phyloP scores from a whole-genome alignment of 2,797 vertebrate genomes.

The Dromococcyx pavoninus region DNA sequence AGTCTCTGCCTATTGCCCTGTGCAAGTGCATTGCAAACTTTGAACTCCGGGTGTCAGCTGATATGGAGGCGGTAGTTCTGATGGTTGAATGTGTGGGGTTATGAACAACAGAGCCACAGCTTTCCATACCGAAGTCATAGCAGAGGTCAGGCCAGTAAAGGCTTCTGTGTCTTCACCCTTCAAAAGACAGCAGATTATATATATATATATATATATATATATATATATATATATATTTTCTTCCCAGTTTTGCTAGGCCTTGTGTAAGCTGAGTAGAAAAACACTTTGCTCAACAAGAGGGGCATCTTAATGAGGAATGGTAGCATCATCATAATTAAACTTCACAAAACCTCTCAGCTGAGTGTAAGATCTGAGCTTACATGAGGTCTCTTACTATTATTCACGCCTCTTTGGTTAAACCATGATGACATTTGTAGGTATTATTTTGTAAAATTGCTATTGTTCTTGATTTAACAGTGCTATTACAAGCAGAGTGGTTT shows the following conservation, averaged over 20 bases:
- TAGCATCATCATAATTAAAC: constrained; percentile 16
- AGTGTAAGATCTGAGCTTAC: not conserved
- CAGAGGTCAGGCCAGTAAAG: not conserved
- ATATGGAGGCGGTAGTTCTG: rapidly evolving
- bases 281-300: not conserved
- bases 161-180: not conserved
- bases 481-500: not conserved
- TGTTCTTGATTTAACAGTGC: constrained; percentile 11
- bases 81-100: not conserved
- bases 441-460: constrained; percentile 45
- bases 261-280: not conserved
- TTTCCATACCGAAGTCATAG: not conserved
- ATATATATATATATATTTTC: not conserved
- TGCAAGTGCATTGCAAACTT: not conserved
- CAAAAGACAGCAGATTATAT: not conserved
- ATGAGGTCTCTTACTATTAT: constrained; percentile 23
- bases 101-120: not conserved
- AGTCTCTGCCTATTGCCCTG: not conserved
- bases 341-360: not conserved
- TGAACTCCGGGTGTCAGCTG: not conserved
- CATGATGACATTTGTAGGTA: not conserved
- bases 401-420: constrained; percentile 8
- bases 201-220: not conserved
- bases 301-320: not conserved
- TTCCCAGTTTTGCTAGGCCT: not conserved